phyloP scores from a whole-genome alignment of 92 coral and sea anemone species.

The Bergia sp. region DNA sequence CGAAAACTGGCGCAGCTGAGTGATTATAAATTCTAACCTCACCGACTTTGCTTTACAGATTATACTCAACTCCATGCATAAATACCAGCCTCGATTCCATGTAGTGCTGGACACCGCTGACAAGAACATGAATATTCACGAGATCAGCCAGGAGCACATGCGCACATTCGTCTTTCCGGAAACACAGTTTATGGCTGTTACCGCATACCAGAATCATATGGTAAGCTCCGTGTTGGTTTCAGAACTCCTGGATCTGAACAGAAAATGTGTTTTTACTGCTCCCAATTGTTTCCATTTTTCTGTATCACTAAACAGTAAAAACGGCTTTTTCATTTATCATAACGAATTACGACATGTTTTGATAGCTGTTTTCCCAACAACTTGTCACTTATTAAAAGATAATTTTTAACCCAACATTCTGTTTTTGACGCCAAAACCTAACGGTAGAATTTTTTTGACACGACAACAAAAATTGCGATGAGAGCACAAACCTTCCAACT shows the following conservation, averaged over 20 bases:
- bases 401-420: too few species aligned
- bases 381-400: too few species aligned
- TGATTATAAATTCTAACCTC: neutral
- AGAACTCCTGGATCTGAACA: neutral
- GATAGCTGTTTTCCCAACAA: too few species aligned
- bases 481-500: too few species aligned
- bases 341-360: too few species aligned
- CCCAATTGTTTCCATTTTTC: too few species aligned
- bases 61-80: conserved; percentile 98
- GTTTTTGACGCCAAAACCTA: too few species aligned
- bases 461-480: too few species aligned
- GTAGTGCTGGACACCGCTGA: conserved; percentile 86
- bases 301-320: too few species aligned
- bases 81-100: conserved; percentile 98
- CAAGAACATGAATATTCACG: conserved; percentile 66
- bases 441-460: too few species aligned
- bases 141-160: conserved; percentile 81
- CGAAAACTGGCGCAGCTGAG: neutral
- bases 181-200: conserved; percentile 98
- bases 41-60: conserved; percentile 61
- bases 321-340: too few species aligned
- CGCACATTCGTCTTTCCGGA: conserved; percentile 91
- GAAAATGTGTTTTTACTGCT: too few species aligned
- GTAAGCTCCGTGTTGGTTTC: conserved; percentile 46
- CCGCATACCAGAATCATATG: conserved; percentile 99